Evolutionary conservation across 2,888 invertebrate genomes (phyloP).

Genomic region (Drosophila merina): DNA sequence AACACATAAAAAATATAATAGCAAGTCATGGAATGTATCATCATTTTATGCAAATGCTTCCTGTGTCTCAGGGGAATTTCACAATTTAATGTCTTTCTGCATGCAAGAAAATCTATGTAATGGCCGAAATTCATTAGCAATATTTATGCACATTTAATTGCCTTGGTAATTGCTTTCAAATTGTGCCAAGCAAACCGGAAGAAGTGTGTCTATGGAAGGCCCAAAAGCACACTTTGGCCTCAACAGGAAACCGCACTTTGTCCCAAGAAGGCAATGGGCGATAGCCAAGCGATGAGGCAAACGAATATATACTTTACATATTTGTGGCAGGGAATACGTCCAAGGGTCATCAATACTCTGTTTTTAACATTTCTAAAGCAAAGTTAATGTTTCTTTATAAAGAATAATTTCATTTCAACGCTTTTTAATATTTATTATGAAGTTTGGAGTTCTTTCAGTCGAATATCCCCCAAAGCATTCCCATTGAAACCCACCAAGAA

Average conservation of each 20-base stretch:
- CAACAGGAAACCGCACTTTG: constrained; percentile 57
- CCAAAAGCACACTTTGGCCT: constrained; percentile 36
- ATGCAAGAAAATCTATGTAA: background rate
- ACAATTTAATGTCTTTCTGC: constrained; percentile 5
- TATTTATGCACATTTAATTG: constrained; percentile 69
- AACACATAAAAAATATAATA: no score
- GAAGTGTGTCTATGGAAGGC: constrained; percentile 15
- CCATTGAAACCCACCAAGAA: background rate
- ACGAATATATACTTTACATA: no score
- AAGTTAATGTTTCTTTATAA: background rate
- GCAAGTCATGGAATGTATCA: no score
- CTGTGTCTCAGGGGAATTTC: background rate
- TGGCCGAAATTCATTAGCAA: constrained; percentile 56
- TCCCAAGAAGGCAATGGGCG: constrained; percentile 55
- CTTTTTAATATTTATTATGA: no score
- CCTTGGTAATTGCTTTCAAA: constrained; percentile 60
- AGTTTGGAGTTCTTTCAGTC: no score
- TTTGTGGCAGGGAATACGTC: background rate
- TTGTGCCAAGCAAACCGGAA: constrained; percentile 42
- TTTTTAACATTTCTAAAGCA: background rate
- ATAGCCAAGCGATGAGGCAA: constrained; percentile 1
- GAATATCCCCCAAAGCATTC: background rate
- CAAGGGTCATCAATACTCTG: background rate
- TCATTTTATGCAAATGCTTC: constrained; percentile 3
- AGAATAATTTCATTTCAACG: background rate